Evolutionary conservation across 2,113 vertebrate genomes (phyloP), one percentile per base, ranked within the genome.

Genomic region (Bubo bubo): DNA sequence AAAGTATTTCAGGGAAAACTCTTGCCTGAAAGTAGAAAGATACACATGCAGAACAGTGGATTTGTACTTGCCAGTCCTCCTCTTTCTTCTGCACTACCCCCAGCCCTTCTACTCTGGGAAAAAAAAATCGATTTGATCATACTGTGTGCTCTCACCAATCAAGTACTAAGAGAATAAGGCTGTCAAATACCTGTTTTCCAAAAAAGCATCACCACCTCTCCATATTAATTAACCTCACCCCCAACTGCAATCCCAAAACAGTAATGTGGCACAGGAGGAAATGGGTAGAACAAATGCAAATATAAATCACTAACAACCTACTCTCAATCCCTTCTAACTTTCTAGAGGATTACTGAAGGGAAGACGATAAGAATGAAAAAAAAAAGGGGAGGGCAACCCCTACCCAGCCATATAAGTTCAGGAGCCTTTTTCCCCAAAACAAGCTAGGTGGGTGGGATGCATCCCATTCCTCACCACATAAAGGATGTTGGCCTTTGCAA

Each of bases 261-360:
- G 28, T 32, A 13, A 58, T 1, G 0, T 12, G 35, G 14, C 32
- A 79, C 13, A 37, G 60, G 30, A 82, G 14, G 19, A 91, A 79
- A 81, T 3, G 5, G 9, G 32, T 9, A 72, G 9, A 71, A 77
- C 1, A 88, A 91, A 90, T 11, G 4, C 4, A 74, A 77, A n/a
- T 19, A 32, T 21, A 43, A 73, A 80, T 32, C 14, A 59, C 28
- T n/a, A 66, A 49, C 30, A 47, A 73, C 30, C 8, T 59, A 9
- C 19, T 41, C 58, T 76, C 63, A 14, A 27, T 12, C 12, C 5
- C 41, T 26, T 79, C 24, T 64, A 43, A 60, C 19, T 79, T 89
- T 35, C 28, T 14, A 76, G 23, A 84, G 28, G 9, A 19, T 24
- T 4, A 1, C 0, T 35, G 37, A 73, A 58, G 4, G 24, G 22